Conservation (phyloP, 2,113 vertebrate genomes). For the Hystrix brachyura region DNA sequence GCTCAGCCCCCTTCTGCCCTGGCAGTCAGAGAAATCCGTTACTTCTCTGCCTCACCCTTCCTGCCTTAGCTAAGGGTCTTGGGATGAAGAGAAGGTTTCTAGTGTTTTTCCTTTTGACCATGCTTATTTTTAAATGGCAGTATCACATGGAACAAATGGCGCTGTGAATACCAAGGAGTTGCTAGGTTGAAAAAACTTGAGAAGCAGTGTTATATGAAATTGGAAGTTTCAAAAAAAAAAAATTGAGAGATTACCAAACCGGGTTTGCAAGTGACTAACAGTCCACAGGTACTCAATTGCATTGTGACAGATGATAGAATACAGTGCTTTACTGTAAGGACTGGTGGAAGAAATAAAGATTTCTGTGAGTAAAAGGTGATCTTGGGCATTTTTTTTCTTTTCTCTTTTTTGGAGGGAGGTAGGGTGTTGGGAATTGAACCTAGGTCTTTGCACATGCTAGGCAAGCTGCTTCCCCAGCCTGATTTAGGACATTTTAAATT, state of each 20-base stretch:
- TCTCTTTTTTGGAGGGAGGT: background rate
- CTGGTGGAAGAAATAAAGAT: background rate
- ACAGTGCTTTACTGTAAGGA: background rate
- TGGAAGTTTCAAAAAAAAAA: background rate
- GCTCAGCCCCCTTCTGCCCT: background rate
- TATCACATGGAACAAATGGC: background rate
- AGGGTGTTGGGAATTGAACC: background rate
- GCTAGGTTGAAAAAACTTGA: background rate
- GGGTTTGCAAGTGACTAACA: slow-evolving; percentile 23
- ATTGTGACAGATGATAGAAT: background rate
- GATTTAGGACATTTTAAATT: background rate
- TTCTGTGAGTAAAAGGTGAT: slow-evolving; percentile 27
- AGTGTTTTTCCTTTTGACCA: background rate
- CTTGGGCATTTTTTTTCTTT: background rate
- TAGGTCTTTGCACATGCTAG: background rate
- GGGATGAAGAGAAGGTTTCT: slow-evolving; percentile 27
- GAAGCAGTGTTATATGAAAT: background rate
- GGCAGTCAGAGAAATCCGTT: background rate
- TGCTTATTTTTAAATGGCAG: slow-evolving; percentile 14
- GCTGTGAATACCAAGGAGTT: background rate
- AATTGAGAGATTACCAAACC: background rate
- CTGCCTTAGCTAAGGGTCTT: background rate
- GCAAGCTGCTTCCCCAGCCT: background rate
- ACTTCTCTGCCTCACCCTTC: background rate
- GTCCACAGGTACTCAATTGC: background rate